Base-by-base conservation (phyloP, 2,888 invertebrate genomes). In the Eretmocerus hayati region DNA sequence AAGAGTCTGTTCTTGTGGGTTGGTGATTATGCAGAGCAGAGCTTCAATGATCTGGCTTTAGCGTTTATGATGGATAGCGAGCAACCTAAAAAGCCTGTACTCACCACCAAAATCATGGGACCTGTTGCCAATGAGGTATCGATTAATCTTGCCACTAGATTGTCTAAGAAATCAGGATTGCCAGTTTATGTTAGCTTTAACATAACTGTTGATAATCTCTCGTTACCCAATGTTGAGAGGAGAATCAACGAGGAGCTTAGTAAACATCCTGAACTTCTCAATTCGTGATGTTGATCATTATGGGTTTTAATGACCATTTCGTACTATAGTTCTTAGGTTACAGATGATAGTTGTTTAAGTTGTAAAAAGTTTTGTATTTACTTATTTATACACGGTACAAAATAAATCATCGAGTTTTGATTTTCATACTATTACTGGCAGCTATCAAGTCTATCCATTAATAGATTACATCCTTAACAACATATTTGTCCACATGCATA, bases 111-210 rank as follows among this genome's bases (percentile, higher is more conserved):
- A 56, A 53, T 74, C 16, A 52, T 74, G 50, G 73, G 73, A 36
- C 48, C 61, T 2, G 55, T 60, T 3, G 63, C 54, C 1, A 65
- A 72, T 33, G 56, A 60, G 11, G 50, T 55, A 5, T 72, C 73
- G 1, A 58, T 46, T 5, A 67, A 64, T 46, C 50, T 72, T n/a
- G 72, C 72, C 2, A 63, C 58, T 22, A 64, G 69, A 54, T 56
- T 74, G 1, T 61, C 71, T 1, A 70, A 66, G 46, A 72, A 64
- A 48, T 50, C 63, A 4, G 63, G 64, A 5, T 69, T 64, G 50
- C 64, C 69, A 18, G 64, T 73, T 30, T 74, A 69, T 47, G 63
- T 74, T 22, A 74, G 74, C 50, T 72, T 66, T 50, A 74, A 74
- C 50, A n/a, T 72, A 6, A 52, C 56, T 16, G 55, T 56, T 13